Evolutionary conservation across 2,888 invertebrate genomes (phyloP).

Genomic region (Agonopterix alstromeriana): DNA sequence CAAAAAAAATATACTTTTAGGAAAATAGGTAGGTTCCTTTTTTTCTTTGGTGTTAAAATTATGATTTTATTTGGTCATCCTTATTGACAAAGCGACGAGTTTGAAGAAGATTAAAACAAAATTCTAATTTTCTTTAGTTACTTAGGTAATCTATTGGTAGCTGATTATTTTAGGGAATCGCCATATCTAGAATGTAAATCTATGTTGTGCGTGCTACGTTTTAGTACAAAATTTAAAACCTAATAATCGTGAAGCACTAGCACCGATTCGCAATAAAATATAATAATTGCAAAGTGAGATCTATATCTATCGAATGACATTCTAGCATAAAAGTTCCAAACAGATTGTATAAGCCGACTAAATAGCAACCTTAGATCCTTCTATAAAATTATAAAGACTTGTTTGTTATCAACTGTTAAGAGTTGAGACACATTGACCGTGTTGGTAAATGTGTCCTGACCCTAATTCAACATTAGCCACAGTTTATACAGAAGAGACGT

Average conservation of each 20-base stretch:
- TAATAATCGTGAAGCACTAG: conserved; percentile 54
- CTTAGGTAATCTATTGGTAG: conserved; percentile 8
- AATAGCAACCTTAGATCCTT: no score
- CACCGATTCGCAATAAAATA: conserved; percentile 52
- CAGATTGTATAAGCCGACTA: neutral
- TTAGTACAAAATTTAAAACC: conserved; percentile 39
- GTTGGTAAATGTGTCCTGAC: no score
- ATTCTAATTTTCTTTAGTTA: neutral
- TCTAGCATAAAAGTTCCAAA: neutral
- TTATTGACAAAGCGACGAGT: neutral
- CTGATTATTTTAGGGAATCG: conserved; percentile 1
- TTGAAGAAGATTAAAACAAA: neutral
- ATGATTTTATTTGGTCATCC: neutral
- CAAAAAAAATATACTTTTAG: conserved; percentile 16
- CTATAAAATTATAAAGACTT: no score
- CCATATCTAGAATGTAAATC: neutral
- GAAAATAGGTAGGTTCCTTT: conserved; percentile 11
- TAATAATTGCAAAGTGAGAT: conserved; percentile 39
- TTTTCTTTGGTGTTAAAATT: conserved; percentile 29
- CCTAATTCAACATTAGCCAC: no score
- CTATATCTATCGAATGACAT: conserved; percentile 4
- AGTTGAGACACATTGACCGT: no score
- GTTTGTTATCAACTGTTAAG: no score
- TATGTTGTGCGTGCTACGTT: conserved; percentile 13
- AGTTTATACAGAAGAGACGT: no score